phyloP scores from a whole-genome alignment of 2,113 vertebrate species.

The Erinaceus europaeus region DNA sequence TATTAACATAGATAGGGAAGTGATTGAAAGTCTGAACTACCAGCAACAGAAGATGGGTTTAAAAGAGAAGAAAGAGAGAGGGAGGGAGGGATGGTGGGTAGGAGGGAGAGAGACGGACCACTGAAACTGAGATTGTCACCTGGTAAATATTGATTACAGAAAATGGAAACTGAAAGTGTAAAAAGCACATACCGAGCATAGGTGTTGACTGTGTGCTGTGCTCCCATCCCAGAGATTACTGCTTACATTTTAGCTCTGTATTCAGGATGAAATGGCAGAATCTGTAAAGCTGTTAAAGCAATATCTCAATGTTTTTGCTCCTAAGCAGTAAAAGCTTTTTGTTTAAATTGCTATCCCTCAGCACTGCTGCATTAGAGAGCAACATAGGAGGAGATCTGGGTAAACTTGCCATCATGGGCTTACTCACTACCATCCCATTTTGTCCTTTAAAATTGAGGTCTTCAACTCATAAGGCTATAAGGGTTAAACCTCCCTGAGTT shows the following conservation, averaged over 20 bases:
- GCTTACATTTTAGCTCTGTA: slow-evolving; percentile 60
- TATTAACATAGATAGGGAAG: background rate
- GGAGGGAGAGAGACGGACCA: too few relatives aligned
- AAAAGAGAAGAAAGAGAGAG: too few relatives aligned
- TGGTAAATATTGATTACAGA: slow-evolving; percentile 56
- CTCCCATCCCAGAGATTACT: slow-evolving; percentile 37
- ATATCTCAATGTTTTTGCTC: slow-evolving; percentile 56
- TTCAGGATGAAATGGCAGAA: slow-evolving; percentile 53
- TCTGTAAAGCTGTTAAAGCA: slow-evolving; percentile 56
- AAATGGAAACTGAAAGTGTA: slow-evolving; percentile 64
- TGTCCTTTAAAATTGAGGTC: slow-evolving; percentile 50
- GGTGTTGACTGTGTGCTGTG: slow-evolving; percentile 43
- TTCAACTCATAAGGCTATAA: slow-evolving; percentile 12
- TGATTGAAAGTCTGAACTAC: slow-evolving; percentile 4
- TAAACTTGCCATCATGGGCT: slow-evolving; percentile 25
- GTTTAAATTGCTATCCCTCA: slow-evolving; percentile 56
- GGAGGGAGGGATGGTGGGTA: too few relatives aligned
- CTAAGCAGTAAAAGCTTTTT: slow-evolving; percentile 50
- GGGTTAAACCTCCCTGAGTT: slow-evolving; percentile 14
- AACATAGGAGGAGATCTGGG: slow-evolving; percentile 22
- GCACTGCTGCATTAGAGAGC: slow-evolving; percentile 36
- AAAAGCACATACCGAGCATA: slow-evolving; percentile 52
- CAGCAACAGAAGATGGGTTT: slow-evolving; percentile 28
- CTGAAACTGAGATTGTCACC: slow-evolving; percentile 47
- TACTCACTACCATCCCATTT: slow-evolving; percentile 3